Conservation (phyloP, 2,113 vertebrate genomes). For the Acanthochromis polyacanthus region DNA sequence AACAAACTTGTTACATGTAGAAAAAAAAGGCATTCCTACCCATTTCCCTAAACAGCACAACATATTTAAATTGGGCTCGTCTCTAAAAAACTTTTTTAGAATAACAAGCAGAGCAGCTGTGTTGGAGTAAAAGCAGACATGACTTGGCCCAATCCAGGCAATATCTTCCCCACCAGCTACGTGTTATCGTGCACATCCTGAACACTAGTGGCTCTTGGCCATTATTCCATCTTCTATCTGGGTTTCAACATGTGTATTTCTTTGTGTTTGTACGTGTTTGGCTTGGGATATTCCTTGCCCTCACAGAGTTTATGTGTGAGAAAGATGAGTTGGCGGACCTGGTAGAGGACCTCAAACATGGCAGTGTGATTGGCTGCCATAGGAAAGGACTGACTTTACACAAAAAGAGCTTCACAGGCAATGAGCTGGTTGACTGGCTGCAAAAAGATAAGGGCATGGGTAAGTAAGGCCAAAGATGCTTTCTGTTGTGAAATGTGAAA, state of each 20-base stretch:
- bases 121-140: too few species aligned
- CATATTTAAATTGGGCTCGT: too few species aligned
- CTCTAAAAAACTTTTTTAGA: too few species aligned
- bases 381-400: slow-evolving; percentile 75
- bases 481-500: neutral
- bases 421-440: slow-evolving; percentile 80
- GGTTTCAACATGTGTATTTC: slow-evolving; percentile 23
- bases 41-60: too few species aligned
- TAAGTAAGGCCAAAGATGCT: slow-evolving; percentile 63
- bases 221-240: neutral
- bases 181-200: neutral
- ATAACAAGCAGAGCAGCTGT: too few species aligned
- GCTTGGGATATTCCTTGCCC: slow-evolving; percentile 19
- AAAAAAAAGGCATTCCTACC: too few species aligned
- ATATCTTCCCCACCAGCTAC: neutral
- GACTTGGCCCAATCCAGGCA: neutral
- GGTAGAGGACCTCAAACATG: slow-evolving; percentile 78
- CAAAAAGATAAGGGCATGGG: slow-evolving; percentile 74
- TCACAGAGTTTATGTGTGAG: slow-evolving; percentile 80
- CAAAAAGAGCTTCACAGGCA: slow-evolving; percentile 80
- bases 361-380: slow-evolving; percentile 74
- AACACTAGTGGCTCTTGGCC: neutral
- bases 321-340: slow-evolving; percentile 79
- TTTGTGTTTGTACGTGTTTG: slow-evolving; percentile 47
- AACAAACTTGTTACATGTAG: too few species aligned